A percentile compares a stretch with the other conserved stretches of the same genome.
Evolutionary conservation across 1,140 invertebrate species (phyloP).

Genomic region (Ceratina calcarata): DNA sequence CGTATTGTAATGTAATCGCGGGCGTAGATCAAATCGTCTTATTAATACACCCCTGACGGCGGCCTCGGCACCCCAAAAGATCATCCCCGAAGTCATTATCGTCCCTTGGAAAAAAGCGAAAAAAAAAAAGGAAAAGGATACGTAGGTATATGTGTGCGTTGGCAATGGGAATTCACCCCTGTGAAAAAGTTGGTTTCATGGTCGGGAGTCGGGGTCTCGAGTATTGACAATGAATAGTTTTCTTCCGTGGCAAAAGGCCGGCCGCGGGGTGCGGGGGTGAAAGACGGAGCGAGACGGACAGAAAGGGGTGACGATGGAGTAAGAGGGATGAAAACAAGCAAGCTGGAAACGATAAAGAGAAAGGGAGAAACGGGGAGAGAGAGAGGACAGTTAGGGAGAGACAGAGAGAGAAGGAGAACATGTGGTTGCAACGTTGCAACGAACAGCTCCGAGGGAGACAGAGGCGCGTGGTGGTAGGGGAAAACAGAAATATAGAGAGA

Average conservation of each 20-base stretch:
- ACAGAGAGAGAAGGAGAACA: conserved; percentile 25
- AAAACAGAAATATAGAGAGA: conserved; percentile 47
- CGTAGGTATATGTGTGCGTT: neutral
- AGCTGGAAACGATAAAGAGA: conserved; percentile 7
- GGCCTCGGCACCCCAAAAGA: conserved; percentile 6
- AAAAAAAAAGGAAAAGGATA: conserved; percentile 33
- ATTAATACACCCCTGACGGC: conserved; percentile 25
- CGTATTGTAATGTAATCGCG: conserved; percentile 10
- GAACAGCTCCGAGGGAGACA: conserved; percentile 30
- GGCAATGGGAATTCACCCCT: conserved; percentile 53
- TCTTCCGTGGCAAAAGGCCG: conserved; percentile 57
- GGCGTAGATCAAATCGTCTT: conserved; percentile 37
- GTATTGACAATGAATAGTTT: conserved; percentile 69
- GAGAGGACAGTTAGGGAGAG: conserved; percentile 32
- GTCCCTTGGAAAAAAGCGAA: conserved; percentile 19
- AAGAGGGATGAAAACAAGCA: neutral
- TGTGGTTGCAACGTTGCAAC: neutral
- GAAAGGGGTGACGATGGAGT: neutral
- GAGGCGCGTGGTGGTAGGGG: conserved; percentile 1
- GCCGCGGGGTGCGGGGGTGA: neutral
- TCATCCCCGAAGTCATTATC: conserved; percentile 50
- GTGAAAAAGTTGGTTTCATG: conserved; percentile 62
- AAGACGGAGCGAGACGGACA: neutral
- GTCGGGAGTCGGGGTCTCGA: conserved; percentile 59
- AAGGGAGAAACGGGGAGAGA: conserved; percentile 31